A percentile compares a stretch with the other conserved stretches of the same genome.
Evolutionary conservation across 2,888 invertebrate genomes (phyloP).

Genomic region (Yponomeuta plumbellus): DNA sequence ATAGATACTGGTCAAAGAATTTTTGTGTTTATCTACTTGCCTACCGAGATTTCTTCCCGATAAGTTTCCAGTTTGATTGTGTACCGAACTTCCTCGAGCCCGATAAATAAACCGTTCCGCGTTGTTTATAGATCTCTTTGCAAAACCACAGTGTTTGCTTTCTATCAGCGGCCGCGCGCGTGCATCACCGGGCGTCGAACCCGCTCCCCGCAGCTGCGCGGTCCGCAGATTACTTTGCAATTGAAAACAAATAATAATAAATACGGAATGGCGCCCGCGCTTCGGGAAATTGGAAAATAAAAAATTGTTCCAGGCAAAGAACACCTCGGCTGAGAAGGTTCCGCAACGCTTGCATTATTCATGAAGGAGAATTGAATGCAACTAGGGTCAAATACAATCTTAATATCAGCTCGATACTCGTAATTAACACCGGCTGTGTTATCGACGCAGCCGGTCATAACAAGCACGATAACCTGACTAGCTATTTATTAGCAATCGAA

Average conservation of each 20-base stretch:
- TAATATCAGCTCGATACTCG: not conserved
- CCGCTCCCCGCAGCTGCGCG: conserved; percentile 50
- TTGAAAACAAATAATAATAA: conserved; percentile 75
- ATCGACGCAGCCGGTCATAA: not conserved
- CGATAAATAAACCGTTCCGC: not conserved
- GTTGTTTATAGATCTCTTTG: not conserved
- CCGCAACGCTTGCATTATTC: conserved; percentile 9
- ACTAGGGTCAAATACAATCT: not conserved
- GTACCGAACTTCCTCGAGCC: not conserved
- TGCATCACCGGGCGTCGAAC: not conserved
- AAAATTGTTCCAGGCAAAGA: conserved; percentile 23
- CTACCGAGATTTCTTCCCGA: not conserved
- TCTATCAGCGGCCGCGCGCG: conserved; percentile 4
- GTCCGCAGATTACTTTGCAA: conserved; percentile 70
- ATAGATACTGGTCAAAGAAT: too few relatives aligned
- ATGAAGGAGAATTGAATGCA: conserved; percentile 16
- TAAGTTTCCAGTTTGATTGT: not conserved
- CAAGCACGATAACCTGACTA: not conserved
- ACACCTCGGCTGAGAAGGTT: conserved; percentile 8
- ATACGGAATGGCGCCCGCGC: conserved; percentile 54
- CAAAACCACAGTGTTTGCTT: not conserved
- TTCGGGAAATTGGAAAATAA: conserved; percentile 64
- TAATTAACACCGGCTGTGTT: not conserved
- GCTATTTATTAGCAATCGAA: not conserved
- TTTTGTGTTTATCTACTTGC: not conserved